Evolutionary conservation across 2,888 invertebrate genomes (phyloP), one percentile per base, ranked within the genome.

Genomic region (Chromoteleia sp.): DNA sequence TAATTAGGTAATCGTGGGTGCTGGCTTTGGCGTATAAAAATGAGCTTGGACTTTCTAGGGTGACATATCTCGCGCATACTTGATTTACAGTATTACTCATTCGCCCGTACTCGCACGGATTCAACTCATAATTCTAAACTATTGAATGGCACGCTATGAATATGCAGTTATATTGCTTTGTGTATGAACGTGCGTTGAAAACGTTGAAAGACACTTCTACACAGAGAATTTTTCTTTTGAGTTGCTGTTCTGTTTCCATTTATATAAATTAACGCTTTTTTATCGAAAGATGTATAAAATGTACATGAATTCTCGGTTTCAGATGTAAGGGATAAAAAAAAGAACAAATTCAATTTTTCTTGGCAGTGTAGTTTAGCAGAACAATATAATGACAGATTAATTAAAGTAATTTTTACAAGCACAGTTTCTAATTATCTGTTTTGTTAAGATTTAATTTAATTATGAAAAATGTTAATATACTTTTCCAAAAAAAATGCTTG

Each of bases 1-100:
- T 45, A 15, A 61, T 43, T 36, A 48, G 6, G 17, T 25, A n/a
- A 52, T 41, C 48, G 29, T 29, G 19, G 43, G 41, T 70, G 10
- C 5, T 67, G 15, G 15, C 70, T 70, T 70, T 70, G 70, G 58
- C 36, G 48, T 70, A 70, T 33, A 67, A 68, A 67, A 68, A 68
- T 68, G 68, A 43, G 54, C 43, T 43, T 21, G 54, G 33, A 15
- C 41, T 50, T 50, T 41, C 43, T 54, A 54, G 29, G 39, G 39
- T 52, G 17, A 50, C 36, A 50, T 19, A 41, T 17, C 36, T 59
- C 58, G 17, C 25, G 1, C 15, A 43, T 29, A 12, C 43, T 15
- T 21, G 14, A 10, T 36, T 33, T 12, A 63, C 50, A 65, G 41
- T 54, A 29, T 29, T 41, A 54, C 8, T 41, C 45, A 33, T 50